Evolutionary conservation across 2,888 invertebrate genomes (phyloP).

Genomic region (Drosophila phalerata): DNA sequence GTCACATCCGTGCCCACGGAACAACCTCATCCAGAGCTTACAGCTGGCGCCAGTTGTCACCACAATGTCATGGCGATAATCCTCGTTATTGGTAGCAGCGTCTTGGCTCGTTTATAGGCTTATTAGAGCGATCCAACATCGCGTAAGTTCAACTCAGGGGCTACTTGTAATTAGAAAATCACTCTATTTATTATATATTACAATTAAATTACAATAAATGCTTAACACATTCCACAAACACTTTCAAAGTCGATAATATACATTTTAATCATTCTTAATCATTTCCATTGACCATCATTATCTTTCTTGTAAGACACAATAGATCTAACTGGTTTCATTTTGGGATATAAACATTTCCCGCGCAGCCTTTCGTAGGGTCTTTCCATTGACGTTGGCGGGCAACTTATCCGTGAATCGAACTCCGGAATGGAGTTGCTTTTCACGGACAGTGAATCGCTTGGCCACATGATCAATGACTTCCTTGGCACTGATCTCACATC

Average conservation of each 20-base stretch:
- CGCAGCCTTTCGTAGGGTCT: slow-evolving; percentile 63
- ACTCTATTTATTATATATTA: slow-evolving; percentile 44
- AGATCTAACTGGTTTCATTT: not conserved
- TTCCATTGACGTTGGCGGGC: slow-evolving; percentile 76
- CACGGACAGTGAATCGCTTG: slow-evolving; percentile 41
- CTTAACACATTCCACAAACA: not conserved
- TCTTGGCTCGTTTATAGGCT: slow-evolving; percentile 22
- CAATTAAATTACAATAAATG: slow-evolving; percentile 41
- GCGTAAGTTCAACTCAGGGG: slow-evolving; percentile 65
- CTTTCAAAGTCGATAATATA: not conserved
- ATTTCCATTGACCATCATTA: too few relatives aligned
- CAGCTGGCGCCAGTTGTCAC: slow-evolving; percentile 20
- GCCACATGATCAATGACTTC: slow-evolving; percentile 64
- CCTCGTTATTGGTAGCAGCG: slow-evolving; percentile 34
- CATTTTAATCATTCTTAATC: too few relatives aligned
- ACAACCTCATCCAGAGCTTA: slow-evolving; percentile 9
- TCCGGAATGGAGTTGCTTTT: slow-evolving; percentile 77
- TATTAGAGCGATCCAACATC: slow-evolving; percentile 32
- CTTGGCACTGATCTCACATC: slow-evolving; percentile 49
- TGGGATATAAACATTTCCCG: slow-evolving; percentile 49
- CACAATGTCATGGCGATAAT: slow-evolving; percentile 13
- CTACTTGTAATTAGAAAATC: slow-evolving; percentile 47
- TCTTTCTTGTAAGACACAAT: too few relatives aligned
- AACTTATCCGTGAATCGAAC: slow-evolving; percentile 73
- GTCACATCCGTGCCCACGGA: slow-evolving; percentile 30